phyloP scores from a whole-genome alignment of 2,113 vertebrate species.

The Apus apus region DNA sequence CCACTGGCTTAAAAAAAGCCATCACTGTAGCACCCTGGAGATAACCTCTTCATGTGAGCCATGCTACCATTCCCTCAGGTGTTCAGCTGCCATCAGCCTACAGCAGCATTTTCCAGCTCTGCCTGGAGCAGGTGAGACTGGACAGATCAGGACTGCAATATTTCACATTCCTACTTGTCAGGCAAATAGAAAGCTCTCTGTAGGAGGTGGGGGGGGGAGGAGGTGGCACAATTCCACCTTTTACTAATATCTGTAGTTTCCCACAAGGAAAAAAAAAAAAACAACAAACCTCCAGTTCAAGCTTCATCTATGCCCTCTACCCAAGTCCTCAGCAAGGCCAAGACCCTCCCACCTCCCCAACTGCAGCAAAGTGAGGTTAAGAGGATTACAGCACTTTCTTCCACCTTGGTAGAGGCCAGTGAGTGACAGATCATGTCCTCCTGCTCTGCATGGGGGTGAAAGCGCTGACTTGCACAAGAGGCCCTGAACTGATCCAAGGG shows the following conservation, averaged over 20 bases:
- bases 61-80: slow-evolving; percentile 15
- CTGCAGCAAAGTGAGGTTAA: not conserved
- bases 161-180: slow-evolving; percentile 5
- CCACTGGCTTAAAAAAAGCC: not conserved
- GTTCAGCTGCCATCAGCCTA: not conserved
- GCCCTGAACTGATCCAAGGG: not conserved
- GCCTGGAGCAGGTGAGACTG: not conserved
- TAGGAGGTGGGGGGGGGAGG: not conserved
- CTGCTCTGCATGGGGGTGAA: not conserved
- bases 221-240: not conserved
- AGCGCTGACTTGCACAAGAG: not conserved
- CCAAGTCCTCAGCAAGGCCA: not conserved
- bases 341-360: not conserved
- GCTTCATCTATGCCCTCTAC: not conserved
- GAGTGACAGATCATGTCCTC: not conserved
- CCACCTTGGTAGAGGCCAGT: not conserved
- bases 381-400: not conserved
- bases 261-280: not conserved
- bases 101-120: not conserved
- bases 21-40: slow-evolving; percentile 5
- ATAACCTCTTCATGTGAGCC: not conserved
- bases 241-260: not conserved
- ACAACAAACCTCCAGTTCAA: not conserved
- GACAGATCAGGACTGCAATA: not conserved
- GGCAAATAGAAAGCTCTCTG: not conserved